Evolutionary conservation across 2,113 vertebrate species (phyloP), one percentile per base, ranked within the genome.

Genomic region (Piprites chloris): DNA sequence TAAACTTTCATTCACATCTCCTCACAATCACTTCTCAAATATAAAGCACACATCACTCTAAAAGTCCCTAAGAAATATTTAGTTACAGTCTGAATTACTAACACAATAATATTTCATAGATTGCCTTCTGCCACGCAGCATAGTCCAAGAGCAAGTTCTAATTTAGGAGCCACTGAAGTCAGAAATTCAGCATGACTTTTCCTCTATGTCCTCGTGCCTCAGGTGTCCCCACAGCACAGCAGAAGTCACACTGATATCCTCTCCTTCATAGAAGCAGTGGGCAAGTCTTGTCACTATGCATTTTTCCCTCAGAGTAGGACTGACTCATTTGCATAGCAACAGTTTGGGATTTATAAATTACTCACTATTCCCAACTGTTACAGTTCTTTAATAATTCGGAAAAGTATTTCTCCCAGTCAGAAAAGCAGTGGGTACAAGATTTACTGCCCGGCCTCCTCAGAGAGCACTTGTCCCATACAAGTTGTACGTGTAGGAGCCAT

Each of bases 171-270:
- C n/a, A 61, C 5, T 10, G 23, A 58, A 90, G n/a, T 12, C 32
- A 74, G 59, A 93, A 80, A 59, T 33, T 8, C 26, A 50, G 39
- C 35, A 10, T 21, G 63, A 24, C 17, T 50, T 96, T 69, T n/a
- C 14, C 37, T 49, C 49, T 19, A 8, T 4, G 8, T 22, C 17
- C n/a, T 58, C 46, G 16, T 13, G 21, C 14, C 68, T 79, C 62
- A 82, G 35, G 32, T 47, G 46, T 49, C 75, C 44, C 59, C 1
- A 1, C 26, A 26, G 28, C 23, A 78, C 42, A 89, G 42, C 14
- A 37, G 5, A 78, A 59, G 33, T 1, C 0, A 33, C 24, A 37
- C 2, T 39, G 30, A 63, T 11, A 46, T 0, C 2, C 15, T 63
- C 21, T n/a, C 39, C 33, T 73, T 76, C 47, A 55, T 1, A 63